Base-by-base conservation (phyloP, 2,797 vertebrate species). In the Orientallactaga sibirica region DNA sequence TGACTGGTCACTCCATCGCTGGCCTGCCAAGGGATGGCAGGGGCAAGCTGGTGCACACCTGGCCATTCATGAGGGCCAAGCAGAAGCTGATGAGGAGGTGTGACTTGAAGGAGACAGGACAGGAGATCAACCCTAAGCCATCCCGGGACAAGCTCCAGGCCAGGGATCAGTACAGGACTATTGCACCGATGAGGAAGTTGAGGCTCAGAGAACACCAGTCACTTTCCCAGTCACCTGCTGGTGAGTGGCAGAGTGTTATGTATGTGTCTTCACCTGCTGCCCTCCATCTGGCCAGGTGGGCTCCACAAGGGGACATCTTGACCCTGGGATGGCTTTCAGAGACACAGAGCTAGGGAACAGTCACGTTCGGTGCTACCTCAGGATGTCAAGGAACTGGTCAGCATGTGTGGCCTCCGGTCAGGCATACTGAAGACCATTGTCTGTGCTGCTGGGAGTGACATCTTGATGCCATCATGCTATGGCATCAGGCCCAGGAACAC, bases 251-350 rank as follows among this genome's bases (percentile, higher is more conserved):
- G 43, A 14, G 12, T 27, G 25, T 22, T 55, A 27, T 8, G 20
- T 27, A 15, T 16, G 61, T 0, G 1, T 8, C 20, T 25, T 12
- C 1, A 4, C 14, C 62, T 37, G 61, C 25, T 0, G 11, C 33
- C n/a, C 0, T 29, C 3, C 15, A 2, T 14, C 29, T 43, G 4
- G 43, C 67, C 18, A 55, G 5, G 15, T 1, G 48, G 43, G 16
- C 27, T 78, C 10, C 11, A 5, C 1, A 1, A 43, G 68, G 4
- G 18, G 71, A 9, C 0, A 0, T 27, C 67, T n/a, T 55, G 55
- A 43, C 33, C 12, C 85, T 4, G 19, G 66, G 25, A 11, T 5
- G 5, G 62, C 55, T 5, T 19, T 58, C 74, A 15, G 68, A 6
- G 68, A 78, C 19, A 55, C 3, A 64, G 68, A 80, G 52, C n/a